Percentiles rank a stretch among this genome's conserved stretches.
Evolutionary conservation across 2,113 vertebrate species (phyloP).

Genomic region (Peucedramus taeniatus): DNA sequence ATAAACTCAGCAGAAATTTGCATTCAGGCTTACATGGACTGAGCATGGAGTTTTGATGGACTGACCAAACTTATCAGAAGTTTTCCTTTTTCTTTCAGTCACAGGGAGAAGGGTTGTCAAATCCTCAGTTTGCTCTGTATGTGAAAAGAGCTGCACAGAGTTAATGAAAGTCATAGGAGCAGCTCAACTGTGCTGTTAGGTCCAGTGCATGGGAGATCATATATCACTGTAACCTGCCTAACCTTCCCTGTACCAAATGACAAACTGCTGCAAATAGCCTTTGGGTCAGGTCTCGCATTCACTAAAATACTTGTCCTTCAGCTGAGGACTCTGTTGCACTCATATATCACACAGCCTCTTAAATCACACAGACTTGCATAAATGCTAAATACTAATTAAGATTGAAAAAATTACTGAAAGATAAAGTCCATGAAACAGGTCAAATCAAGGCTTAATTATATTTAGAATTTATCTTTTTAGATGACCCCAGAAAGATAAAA

Average conservation of each 20-base stretch:
- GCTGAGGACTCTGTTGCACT: constrained; percentile 58
- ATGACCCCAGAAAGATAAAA: background rate
- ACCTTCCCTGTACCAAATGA: constrained; percentile 78
- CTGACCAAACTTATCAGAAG: background rate
- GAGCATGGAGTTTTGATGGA: background rate
- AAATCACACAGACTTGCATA: constrained; percentile 49
- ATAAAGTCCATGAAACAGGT: constrained; percentile 34
- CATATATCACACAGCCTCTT: constrained; percentile 59
- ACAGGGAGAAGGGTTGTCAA: background rate
- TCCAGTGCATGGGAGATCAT: constrained; percentile 65
- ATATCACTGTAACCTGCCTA: constrained; percentile 68
- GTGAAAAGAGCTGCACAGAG: constrained; percentile 46
- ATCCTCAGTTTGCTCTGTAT: background rate
- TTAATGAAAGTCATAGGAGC: constrained; percentile 62
- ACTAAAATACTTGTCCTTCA: constrained; percentile 73
- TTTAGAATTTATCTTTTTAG: constrained; percentile 38
- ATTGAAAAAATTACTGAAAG: constrained; percentile 3
- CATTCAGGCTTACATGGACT: background rate
- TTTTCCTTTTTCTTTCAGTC: constrained; percentile 11
- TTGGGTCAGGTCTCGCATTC: constrained; percentile 63
- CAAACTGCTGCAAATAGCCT: constrained; percentile 77
- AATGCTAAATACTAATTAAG: constrained; percentile 59
- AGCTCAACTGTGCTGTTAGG: constrained; percentile 58
- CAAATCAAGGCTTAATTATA: constrained; percentile 23
- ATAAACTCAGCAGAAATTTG: constrained; percentile 21